Evolutionary conservation across 2,888 invertebrate genomes (phyloP).

Genomic region (Chrysolina haemoptera): DNA sequence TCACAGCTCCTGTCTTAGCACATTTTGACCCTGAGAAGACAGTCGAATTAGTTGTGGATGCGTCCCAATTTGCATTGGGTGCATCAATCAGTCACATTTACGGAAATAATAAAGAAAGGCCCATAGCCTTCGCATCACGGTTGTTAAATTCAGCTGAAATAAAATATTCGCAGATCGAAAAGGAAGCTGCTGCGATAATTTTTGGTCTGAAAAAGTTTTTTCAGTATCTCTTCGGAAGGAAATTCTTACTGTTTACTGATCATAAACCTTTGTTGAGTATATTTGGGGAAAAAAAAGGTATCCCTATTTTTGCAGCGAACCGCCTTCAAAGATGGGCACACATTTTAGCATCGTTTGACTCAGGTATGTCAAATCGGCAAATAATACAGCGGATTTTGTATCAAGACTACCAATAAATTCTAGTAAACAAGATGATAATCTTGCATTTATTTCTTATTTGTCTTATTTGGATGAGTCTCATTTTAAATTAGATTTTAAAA

Average conservation of each 20-base stretch:
- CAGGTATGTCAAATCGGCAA: neutral
- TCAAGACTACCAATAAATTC: neutral
- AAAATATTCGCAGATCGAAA: constrained; percentile 3
- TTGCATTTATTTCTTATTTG: neutral
- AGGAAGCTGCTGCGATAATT: constrained; percentile 6
- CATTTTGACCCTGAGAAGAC: neutral
- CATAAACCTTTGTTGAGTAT: neutral
- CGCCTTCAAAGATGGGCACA: neutral
- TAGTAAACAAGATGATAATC: neutral
- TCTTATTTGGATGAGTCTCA: neutral
- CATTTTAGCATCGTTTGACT: neutral
- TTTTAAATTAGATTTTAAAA: neutral
- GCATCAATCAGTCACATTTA: neutral
- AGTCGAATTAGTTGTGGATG: neutral
- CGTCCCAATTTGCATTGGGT: neutral
- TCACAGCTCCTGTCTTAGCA: neutral
- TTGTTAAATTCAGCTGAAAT: neutral
- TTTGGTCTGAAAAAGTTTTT: no score
- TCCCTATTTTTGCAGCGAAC: neutral
- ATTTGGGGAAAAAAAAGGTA: neutral
- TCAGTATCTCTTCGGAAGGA: no score
- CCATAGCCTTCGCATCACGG: neutral
- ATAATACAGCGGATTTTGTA: neutral
- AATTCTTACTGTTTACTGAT: no score
- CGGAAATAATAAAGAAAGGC: neutral